Conservation (phyloP, 2,113 vertebrate species). For the Neolamprologus falcicula region DNA sequence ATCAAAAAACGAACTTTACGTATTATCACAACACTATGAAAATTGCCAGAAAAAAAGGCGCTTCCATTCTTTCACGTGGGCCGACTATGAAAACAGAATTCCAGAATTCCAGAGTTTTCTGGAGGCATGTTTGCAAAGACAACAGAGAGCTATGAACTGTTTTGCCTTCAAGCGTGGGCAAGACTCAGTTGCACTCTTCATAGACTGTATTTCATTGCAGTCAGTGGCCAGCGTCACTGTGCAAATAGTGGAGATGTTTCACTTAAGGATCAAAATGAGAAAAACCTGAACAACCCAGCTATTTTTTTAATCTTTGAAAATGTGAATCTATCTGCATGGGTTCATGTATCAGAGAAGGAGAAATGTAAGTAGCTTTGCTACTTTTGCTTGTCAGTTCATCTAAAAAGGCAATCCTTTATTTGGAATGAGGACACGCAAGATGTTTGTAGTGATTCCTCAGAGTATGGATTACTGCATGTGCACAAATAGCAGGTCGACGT, state of each 20-base stretch:
- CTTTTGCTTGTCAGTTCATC: not conserved
- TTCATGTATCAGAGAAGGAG: not conserved
- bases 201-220: not conserved
- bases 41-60: not conserved
- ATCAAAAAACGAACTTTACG: rapidly evolving
- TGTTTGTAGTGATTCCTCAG: not conserved
- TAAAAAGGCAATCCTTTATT: not conserved
- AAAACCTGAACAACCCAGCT: not conserved
- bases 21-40: rapidly evolving
- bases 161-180: not conserved
- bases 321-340: not conserved
- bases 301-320: not conserved
- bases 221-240: rapidly evolving
- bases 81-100: not conserved
- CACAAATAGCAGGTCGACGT: not conserved
- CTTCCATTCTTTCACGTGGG: rapidly evolving
- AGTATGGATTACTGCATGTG: not conserved
- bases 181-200: not conserved
- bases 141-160: not conserved
- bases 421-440: not conserved
- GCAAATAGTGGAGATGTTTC: not conserved
- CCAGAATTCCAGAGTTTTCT: not conserved
- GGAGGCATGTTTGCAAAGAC: not conserved
- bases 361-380: not conserved
- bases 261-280: not conserved